Base-by-base conservation (phyloP, 2,888 invertebrate genomes). In the Autographa gamma region DNA sequence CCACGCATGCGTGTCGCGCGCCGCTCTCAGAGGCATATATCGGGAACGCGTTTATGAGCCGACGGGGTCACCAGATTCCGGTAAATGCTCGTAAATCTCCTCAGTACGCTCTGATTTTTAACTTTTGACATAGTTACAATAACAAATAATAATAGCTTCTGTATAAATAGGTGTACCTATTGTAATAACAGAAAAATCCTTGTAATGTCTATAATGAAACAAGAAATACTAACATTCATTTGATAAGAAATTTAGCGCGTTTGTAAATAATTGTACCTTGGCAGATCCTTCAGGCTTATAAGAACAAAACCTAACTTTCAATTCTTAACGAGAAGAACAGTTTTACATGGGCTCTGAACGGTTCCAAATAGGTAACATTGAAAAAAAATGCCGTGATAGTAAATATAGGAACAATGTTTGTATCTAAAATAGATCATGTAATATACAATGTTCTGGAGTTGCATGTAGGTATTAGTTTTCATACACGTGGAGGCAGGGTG, bases 21-120 rank as follows among this genome's bases (percentile, higher is more conserved):
- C 79, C 70, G 73, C 74, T 70, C 80, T 80, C 73, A 69, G 74
- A 77, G 68, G 75, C 76, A 84, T 88, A 89, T 90, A 92, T 92
- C 88, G 91, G 89, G 94, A 90, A 87, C 93, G 88, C 90, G 90
- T 94, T 94, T 93, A 94, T 86, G 93, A 93, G 88, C 83, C 86
- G 85, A 80, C 92, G 93, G 93, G 93, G 93, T 93, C 93, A 93
- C 93, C 91, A 91, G 93, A 93, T 94, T 93, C 94, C 92, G 87
- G 89, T 88, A 88, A 92, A 92, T 88, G 93, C 87, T 94, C 95
- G 92, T 95, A 93, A 95, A 94, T 87, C 85, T 82, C 77, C 78
- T 79, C 84, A 78, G 80, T 83, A 82, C 83, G 93, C 85, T 90
- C 91, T 83, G 91, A 91, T 93, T 93, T 91, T 91, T 84, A 80